Conservation (phyloP, 2,797 vertebrate genomes). For the Melanotaenia trifasciata region DNA sequence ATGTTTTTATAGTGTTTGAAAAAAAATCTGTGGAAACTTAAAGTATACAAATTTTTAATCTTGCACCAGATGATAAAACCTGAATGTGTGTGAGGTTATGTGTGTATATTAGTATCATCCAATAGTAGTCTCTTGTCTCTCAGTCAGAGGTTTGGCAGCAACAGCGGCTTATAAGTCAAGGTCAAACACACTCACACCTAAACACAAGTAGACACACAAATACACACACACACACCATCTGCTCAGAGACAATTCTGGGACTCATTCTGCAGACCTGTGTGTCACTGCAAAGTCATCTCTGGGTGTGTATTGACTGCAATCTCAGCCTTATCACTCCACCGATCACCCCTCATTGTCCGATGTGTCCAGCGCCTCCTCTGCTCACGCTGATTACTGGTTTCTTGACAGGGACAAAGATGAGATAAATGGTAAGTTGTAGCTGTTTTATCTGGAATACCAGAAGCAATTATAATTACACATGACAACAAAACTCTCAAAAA, state of each 20-base stretch:
- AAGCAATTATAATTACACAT: slow-evolving; percentile 29
- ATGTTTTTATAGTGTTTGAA: background rate
- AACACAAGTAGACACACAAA: slow-evolving; percentile 31
- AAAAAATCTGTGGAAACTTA: slow-evolving; percentile 2
- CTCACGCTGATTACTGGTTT: slow-evolving; percentile 27
- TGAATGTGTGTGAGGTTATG: slow-evolving; percentile 18
- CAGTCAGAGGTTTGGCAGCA: slow-evolving; percentile 62
- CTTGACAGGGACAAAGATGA: slow-evolving; percentile 44
- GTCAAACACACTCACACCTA: slow-evolving; percentile 53
- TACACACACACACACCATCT: slow-evolving; percentile 69
- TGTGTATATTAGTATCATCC: slow-evolving; percentile 30
- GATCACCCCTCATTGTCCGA: slow-evolving; percentile 33
- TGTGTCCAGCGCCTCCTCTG: slow-evolving; percentile 22
- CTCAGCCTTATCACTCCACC: slow-evolving; percentile 36
- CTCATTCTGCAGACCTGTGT: slow-evolving; percentile 52
- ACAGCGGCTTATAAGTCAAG: slow-evolving; percentile 55
- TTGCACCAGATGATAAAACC: slow-evolving; percentile 24
- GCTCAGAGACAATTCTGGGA: slow-evolving; percentile 59
- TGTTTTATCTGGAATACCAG: slow-evolving; percentile 31
- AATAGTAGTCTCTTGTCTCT: slow-evolving; percentile 50
- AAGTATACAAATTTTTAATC: slow-evolving; percentile 19
- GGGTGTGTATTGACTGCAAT: slow-evolving; percentile 26
- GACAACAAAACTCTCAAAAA: slow-evolving; percentile 42
- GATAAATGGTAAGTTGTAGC: slow-evolving; percentile 34
- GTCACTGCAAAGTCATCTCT: slow-evolving; percentile 54